These are phyloP conservation scores for Cantharis nigra DNA, from an alignment of 2,888 invertebrate genomes.

Conservation along the genomic window DNA sequence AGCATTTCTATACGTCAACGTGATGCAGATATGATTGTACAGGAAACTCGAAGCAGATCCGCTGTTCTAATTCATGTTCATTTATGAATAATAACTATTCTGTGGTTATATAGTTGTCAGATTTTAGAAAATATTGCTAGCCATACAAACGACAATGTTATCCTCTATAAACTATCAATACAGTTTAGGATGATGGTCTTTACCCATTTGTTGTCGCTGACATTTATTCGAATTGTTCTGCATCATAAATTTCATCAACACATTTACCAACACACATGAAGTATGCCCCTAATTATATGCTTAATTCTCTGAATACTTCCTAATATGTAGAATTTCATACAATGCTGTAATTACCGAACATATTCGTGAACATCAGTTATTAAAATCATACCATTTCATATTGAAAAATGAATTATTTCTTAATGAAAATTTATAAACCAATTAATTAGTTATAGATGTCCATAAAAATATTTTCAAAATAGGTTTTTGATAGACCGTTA, in stretches of 20 bases:
- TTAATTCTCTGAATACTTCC: background rate
- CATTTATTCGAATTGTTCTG: slow-evolving; percentile 12
- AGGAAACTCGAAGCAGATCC: slow-evolving; percentile 20
- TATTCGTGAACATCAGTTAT: background rate
- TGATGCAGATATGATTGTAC: slow-evolving; percentile 14
- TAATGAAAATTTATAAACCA: no score
- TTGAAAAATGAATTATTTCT: background rate
- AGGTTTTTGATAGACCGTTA: no score
- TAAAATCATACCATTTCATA: background rate
- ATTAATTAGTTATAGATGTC: no score
- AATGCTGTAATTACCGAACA: background rate
- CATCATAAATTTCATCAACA: slow-evolving; percentile 6
- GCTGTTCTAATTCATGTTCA: slow-evolving; percentile 24
- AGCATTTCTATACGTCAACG: background rate
- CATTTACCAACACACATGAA: background rate
- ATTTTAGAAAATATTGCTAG: slow-evolving; percentile 21
- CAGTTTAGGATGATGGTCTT: slow-evolving; percentile 19
- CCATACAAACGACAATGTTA: slow-evolving; percentile 16
- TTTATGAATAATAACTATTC: slow-evolving; percentile 25
- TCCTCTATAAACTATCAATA: slow-evolving; percentile 28
- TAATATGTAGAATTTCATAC: background rate
- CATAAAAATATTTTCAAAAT: no score
- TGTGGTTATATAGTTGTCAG: slow-evolving; percentile 21
- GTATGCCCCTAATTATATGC: background rate
- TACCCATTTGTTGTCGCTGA: slow-evolving; percentile 20